These are phyloP conservation scores for Bovichtus diacanthus DNA, from an alignment of 2,797 vertebrate genomes.

Conservation along the genomic window DNA sequence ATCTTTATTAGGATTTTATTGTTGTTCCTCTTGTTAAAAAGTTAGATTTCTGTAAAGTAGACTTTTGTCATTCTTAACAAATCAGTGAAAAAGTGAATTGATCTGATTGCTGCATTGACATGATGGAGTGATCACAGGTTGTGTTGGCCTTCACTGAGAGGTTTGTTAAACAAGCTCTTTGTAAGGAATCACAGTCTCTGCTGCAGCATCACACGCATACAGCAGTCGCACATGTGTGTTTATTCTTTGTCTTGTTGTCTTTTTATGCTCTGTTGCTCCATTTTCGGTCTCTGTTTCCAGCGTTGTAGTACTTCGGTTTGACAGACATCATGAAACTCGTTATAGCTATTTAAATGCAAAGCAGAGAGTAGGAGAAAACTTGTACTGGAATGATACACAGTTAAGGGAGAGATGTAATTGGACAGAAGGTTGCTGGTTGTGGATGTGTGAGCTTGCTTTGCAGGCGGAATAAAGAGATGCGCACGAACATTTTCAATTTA, in stretches of 20 bases:
- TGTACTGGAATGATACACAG: conserved; percentile 48
- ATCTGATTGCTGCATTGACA: conserved; percentile 42
- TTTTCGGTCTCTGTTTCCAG: conserved; percentile 38
- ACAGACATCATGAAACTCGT: conserved; percentile 64
- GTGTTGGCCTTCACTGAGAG: background rate
- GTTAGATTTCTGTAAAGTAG: conserved; percentile 22
- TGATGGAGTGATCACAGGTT: conserved; percentile 9
- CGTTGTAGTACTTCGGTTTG: conserved; percentile 28
- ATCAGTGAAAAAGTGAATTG: conserved; percentile 30
- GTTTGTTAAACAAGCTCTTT: conserved; percentile 9
- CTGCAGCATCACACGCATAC: background rate
- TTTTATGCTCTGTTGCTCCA: conserved; percentile 41
- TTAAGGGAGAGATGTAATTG: conserved; percentile 56
- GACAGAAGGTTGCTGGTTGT: conserved; percentile 52
- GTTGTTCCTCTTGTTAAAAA: conserved; percentile 33
- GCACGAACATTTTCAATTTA: background rate
- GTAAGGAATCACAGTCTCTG: conserved; percentile 12
- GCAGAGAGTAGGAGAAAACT: conserved; percentile 64
- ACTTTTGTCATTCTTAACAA: conserved; percentile 28
- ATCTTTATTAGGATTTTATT: conserved; percentile 48
- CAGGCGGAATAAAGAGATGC: conserved; percentile 17
- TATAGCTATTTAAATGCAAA: conserved; percentile 81
- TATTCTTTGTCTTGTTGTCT: conserved; percentile 11
- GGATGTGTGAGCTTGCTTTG: conserved; percentile 46
- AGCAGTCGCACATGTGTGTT: background rate